Base-by-base conservation (phyloP, 2,888 invertebrate genomes). In the Cheilosia vulpina region DNA sequence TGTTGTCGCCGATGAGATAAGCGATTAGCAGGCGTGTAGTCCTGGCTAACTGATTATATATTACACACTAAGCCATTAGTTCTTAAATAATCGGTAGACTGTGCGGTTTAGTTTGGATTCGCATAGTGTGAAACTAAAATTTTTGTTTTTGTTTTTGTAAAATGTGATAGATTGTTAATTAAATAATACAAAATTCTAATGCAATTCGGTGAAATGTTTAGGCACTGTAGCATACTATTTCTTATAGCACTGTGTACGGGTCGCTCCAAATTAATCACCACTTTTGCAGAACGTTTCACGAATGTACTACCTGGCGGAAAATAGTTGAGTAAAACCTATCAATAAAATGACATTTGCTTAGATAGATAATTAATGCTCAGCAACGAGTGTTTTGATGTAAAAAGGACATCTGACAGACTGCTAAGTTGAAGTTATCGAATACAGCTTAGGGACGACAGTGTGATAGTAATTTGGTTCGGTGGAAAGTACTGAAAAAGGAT, bases 31-130 rank as follows among this genome's bases (percentile, higher is more conserved):
- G n/a, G 19, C 2, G 21, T n/a, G 60, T 62, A 68, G 77, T 78
- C 78, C 83, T 83, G 73, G 21, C 62, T 68, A 78, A 66, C 72
- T 63, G 15, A 41, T 19, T 47, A 50, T 58, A 27, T 52, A 72
- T 73, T 63, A 31, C 13, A 38, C 13, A 38, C 47, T 50, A 15
- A 41, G 19, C 62, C 43, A 62, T 83, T 68, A 83, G 83, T 83
- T 52, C 27, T 52, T 57, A n/a, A 60, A 63, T 52, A 78, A 38
- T 57, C 78, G 38, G 50, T 53, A 24, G 38, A 11, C 34, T 38
- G 83, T 68, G 31, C 17, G 57, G 83, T 63, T 62, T n/a, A 47
- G 47, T 77, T 45, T 13, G 24, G 2, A 47, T 38, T 63, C 17
- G 34, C 55, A n/a, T 38, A 53, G 62, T 52, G 60, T 27, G 19